A percentile compares a stretch with the other conserved stretches of the same genome.
phyloP scores from a whole-genome alignment of 2,113 vertebrate species.

The Antennarius striatus region DNA sequence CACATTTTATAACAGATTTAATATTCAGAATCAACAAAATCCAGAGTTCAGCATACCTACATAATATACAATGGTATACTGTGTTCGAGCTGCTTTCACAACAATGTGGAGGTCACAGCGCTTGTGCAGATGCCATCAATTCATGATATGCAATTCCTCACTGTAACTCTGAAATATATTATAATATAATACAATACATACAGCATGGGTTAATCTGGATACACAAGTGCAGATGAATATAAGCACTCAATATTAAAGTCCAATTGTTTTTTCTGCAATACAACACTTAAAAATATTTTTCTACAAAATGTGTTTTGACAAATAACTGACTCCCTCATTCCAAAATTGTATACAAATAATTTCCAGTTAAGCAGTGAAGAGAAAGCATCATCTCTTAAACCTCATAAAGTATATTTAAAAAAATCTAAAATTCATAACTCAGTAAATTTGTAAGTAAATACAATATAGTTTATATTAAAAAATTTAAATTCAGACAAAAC shows the following conservation, averaged over 20 bases:
- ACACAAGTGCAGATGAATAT: conserved; percentile 31
- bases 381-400: conserved; percentile 3
- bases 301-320: background rate
- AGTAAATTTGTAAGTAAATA: conserved; percentile 28
- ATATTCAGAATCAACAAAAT: conserved; percentile 56
- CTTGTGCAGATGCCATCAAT: no score
- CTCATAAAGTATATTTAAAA: background rate
- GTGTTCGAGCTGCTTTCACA: conserved; percentile 10
- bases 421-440: background rate
- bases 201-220: conserved; percentile 1
- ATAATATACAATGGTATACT: conserved; percentile 26
- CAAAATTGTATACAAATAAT: conserved; percentile 7
- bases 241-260: conserved; percentile 19
- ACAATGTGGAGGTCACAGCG: background rate
- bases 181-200: conserved; percentile 21
- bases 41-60: conserved; percentile 31
- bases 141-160: conserved; percentile 1
- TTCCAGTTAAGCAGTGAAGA: conserved; percentile 13
- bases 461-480: conserved; percentile 29
- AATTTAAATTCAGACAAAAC: background rate
- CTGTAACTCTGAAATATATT: conserved; percentile 10
- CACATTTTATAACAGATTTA: conserved; percentile 54
- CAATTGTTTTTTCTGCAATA: no score
- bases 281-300: conserved; percentile 19
- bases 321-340: conserved; percentile 15